Evolutionary conservation across 1,140 invertebrate genomes (phyloP).

Genomic region (Steinernema feltiae): DNA sequence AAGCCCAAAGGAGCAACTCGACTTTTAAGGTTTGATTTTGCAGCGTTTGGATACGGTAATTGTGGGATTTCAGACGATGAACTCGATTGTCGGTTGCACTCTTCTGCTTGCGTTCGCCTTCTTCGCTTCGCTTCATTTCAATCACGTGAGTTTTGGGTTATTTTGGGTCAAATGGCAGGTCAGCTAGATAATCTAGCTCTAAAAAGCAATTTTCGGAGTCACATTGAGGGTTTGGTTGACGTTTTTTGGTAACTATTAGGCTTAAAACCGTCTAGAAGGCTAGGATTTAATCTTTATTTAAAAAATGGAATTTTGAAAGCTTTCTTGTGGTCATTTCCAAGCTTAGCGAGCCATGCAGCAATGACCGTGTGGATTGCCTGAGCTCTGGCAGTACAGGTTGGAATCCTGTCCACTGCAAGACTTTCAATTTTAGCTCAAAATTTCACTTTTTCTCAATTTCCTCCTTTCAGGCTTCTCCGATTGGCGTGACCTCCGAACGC

Average conservation of each 20-base stretch:
- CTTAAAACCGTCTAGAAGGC: no score
- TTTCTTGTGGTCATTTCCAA: no score
- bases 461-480: slow-evolving; percentile 4
- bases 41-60: not conserved
- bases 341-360: no score
- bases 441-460: not conserved
- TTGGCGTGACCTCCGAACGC: slow-evolving; percentile 9
- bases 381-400: no score
- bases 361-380: no score
- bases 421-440: not conserved
- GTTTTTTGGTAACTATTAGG: no score
- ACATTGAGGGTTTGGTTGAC: no score
- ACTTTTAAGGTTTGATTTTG: not conserved
- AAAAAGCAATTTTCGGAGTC: no score
- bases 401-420: no score
- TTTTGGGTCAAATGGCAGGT: no score
- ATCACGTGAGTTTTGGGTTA: not conserved
- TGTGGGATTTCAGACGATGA: not conserved
- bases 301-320: no score
- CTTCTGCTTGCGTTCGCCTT: not conserved
- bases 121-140: not conserved
- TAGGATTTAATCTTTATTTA: no score
- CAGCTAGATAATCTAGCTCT: not conserved
- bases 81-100: not conserved
- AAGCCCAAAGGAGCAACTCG: not conserved